Evolutionary conservation across 2,797 vertebrate species (phyloP), one percentile per base, ranked within the genome.

Genomic region (Tolypeutes matacus): DNA sequence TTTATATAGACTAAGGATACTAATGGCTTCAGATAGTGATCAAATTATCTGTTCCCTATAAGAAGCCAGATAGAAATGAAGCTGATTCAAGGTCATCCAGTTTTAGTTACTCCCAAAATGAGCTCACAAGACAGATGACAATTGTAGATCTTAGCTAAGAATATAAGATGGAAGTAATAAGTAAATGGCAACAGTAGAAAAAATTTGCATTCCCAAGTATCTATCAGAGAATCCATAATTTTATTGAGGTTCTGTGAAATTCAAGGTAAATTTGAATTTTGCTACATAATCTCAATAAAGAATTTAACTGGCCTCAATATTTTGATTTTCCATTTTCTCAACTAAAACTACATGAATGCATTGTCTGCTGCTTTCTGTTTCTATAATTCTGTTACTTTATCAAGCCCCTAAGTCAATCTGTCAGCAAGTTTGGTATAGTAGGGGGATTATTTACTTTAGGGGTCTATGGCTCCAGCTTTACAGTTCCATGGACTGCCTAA

Each of bases 61-160:
- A 31, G 36, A 96, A 93, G 82, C 10, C 51, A 65, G 27, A 18
- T 36, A 72, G 18, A 70, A 29, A 60, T 42, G 13, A 85, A 85
- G 23, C n/a, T 89, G 39, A 96, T 80, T 94, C 51, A 95, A 91
- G 23, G 12, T 60, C 56, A 93, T 23, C 27, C 86, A 36, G 21
- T 94, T 91, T 86, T 89, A 82, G 18, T 95, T 84, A 46, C 31
- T 65, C 93, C 83, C 80, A 80, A 84, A 94, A 72, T 86, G 9
- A 93, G 80, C 81, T 92, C 17, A 42, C 15, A 42, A 72, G 77
- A 69, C 67, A 82, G 34, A 58, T 77, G 56, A 72, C 46, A 87
- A 39, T 91, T 80, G 8, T 80, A 88, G 82, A 86, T 25, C 53
- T 84, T 86, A 96, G 60, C 42, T 92, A 62, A 90, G 60, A 72